A percentile compares a stretch with the other conserved stretches of the same genome.
Evolutionary conservation across 2,888 invertebrate genomes (phyloP).

Genomic region (Andrena bicolor): DNA sequence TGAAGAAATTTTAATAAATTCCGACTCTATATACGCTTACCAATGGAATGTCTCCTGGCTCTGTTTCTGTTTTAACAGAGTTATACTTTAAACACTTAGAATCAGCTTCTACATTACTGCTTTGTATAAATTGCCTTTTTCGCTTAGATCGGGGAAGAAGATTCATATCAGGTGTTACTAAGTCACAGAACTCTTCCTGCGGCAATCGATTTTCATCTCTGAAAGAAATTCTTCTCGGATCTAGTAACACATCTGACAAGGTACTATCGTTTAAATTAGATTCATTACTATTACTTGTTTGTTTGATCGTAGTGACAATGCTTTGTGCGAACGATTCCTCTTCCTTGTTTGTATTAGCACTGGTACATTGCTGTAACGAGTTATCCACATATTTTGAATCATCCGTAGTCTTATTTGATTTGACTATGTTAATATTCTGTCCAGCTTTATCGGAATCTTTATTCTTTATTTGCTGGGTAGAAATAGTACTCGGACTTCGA

Average conservation of each 20-base stretch:
- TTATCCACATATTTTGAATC: conserved; percentile 64
- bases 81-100: conserved; percentile 52
- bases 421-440: conserved; percentile 57
- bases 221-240: conserved; percentile 81
- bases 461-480: conserved; percentile 63
- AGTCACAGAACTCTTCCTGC: conserved; percentile 80
- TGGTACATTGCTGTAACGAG: conserved; percentile 49
- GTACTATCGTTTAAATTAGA: conserved; percentile 69
- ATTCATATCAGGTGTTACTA: conserved; percentile 81
- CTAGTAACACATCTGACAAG: conserved; percentile 75
- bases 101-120: conserved; percentile 54
- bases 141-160: conserved; percentile 76
- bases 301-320: conserved; percentile 40
- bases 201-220: conserved; percentile 79
- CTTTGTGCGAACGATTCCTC: conserved; percentile 60
- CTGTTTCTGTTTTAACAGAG: conserved; percentile 53
- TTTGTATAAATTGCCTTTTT: conserved; percentile 72
- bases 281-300: conserved; percentile 66
- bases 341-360: conserved; percentile 50
- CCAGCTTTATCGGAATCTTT: conserved; percentile 68
- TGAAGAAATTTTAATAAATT: too few relatives aligned
- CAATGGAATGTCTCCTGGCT: conserved; percentile 69
- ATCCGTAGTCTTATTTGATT: conserved; percentile 60
- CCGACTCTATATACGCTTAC: conserved; percentile 48
- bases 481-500: conserved; percentile 57